Evolutionary conservation across 2,888 invertebrate species (phyloP).

Genomic region (Drosophila vallismaia): DNA sequence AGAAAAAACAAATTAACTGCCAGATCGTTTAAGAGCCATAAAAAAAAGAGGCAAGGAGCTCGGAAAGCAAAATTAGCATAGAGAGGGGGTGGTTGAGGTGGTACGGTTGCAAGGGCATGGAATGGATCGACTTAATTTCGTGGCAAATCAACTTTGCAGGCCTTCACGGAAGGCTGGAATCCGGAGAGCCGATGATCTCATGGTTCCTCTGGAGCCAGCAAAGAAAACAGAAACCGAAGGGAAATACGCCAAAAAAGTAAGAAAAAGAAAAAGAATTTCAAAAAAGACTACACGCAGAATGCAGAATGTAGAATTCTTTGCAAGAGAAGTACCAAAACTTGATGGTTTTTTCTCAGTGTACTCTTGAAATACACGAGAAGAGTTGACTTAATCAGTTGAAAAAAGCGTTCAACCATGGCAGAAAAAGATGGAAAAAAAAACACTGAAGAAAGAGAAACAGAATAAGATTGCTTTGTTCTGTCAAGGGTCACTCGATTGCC

Average conservation of each 20-base stretch:
- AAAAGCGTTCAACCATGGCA: slow-evolving; percentile 77
- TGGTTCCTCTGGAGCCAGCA: slow-evolving; percentile 65
- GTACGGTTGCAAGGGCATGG: slow-evolving; percentile 7
- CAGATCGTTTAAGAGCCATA: slow-evolving; percentile 58
- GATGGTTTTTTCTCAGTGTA: background rate
- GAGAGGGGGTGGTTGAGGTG: slow-evolving; percentile 19
- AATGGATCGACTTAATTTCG: slow-evolving; percentile 75
- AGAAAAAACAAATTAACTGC: slow-evolving; percentile 79
- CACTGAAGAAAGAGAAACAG: slow-evolving; percentile 24
- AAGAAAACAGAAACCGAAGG: slow-evolving; percentile 33
- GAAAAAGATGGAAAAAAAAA: slow-evolving; percentile 29
- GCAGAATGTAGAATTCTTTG: slow-evolving; percentile 10
- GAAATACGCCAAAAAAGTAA: slow-evolving; percentile 2
- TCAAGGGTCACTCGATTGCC: slow-evolving; percentile 76
- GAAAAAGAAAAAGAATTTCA: slow-evolving; percentile 38
- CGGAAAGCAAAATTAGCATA: slow-evolving; percentile 53
- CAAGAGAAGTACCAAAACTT: too few relatives aligned
- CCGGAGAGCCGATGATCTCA: slow-evolving; percentile 79
- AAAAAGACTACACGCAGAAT: slow-evolving; percentile 59
- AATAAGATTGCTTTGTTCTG: slow-evolving; percentile 75
- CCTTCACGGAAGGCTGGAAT: slow-evolving; percentile 73
- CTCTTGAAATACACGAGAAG: slow-evolving; percentile 53
- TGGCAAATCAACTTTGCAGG: slow-evolving; percentile 75
- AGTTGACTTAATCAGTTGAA: slow-evolving; percentile 79
- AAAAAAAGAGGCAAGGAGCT: slow-evolving; percentile 50